Conservation (phyloP, 2,113 vertebrate genomes). For the Mustelus asterias region DNA sequence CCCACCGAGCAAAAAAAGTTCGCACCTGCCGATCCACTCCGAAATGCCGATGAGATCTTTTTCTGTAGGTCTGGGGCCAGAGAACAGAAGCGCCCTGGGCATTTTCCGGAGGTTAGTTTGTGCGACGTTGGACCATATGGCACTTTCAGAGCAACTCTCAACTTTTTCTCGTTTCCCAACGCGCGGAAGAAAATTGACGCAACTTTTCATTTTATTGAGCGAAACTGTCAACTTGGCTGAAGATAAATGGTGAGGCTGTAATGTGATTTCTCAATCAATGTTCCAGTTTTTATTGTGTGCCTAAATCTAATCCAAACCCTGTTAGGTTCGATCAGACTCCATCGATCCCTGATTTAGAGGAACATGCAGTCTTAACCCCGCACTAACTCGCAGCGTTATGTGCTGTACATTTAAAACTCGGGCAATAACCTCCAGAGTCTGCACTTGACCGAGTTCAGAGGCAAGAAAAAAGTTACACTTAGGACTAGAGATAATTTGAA, state of each 20-base stretch:
- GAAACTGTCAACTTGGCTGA: background rate
- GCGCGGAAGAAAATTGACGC: background rate
- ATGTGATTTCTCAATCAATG: conserved; percentile 34
- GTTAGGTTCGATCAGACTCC: background rate
- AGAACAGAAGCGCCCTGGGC: background rate
- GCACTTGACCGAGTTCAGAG: background rate
- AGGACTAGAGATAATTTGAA: background rate
- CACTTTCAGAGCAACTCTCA: background rate
- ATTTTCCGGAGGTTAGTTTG: too few relatives aligned
- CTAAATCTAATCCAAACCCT: background rate
- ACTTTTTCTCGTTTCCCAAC: background rate
- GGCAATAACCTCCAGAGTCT: background rate
- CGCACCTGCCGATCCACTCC: background rate
- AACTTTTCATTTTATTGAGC: background rate
- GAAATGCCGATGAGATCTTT: background rate
- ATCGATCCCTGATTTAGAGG: background rate
- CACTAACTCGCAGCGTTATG: background rate
- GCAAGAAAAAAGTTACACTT: background rate
- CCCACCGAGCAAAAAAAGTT: background rate
- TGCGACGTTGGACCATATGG: background rate
- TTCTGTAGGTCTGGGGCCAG: background rate
- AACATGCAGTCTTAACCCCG: background rate
- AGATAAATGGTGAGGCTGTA: conserved; percentile 18
- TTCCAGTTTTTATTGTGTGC: background rate
- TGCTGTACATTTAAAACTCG: too few relatives aligned